Conservation (phyloP, 1,140 invertebrate species). For the Grapholita molesta region DNA sequence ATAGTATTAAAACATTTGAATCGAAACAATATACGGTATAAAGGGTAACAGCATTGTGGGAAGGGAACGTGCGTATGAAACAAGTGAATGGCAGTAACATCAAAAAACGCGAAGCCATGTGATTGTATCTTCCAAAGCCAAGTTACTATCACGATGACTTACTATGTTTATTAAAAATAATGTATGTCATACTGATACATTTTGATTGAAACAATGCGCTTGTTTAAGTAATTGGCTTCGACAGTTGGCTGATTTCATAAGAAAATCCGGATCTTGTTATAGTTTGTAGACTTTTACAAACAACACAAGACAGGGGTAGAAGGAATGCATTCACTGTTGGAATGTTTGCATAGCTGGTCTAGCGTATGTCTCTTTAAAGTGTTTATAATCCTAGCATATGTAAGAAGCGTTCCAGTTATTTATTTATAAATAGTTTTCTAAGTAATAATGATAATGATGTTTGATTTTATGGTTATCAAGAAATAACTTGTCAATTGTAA, state of each 20-base stretch:
- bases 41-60: constrained; percentile 10
- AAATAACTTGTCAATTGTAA: too few species aligned
- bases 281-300: neutral
- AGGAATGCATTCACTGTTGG: neutral
- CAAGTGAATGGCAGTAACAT: neutral
- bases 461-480: too few species aligned
- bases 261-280: neutral
- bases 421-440: too few species aligned
- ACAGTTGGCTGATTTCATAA: neutral
- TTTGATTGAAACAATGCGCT: neutral
- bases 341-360: neutral
- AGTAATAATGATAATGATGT: too few species aligned
- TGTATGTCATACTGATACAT: neutral
- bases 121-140: neutral
- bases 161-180: neutral
- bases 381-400: neutral
- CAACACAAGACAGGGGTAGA: neutral
- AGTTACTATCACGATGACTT: neutral
- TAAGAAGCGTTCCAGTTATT: neutral
- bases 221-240: neutral
- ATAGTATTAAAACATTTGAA: constrained; percentile 4
- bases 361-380: neutral
- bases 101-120: neutral
- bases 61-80: neutral
- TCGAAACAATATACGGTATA: neutral